These are phyloP conservation scores for Austrolebias charrua DNA, from an alignment of 2,797 vertebrate species.

Conservation along the genomic window DNA sequence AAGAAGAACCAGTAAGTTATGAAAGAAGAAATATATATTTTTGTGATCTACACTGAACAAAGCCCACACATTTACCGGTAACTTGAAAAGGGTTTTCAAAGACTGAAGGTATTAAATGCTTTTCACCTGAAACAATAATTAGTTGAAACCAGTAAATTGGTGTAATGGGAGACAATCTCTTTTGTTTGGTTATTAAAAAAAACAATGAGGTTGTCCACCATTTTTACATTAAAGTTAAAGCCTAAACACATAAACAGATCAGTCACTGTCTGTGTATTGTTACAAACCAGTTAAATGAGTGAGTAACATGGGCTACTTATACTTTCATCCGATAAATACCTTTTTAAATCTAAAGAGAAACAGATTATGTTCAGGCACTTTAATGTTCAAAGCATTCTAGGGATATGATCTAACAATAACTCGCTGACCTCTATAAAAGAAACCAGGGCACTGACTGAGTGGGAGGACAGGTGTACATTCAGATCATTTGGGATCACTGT, in stretches of 20 bases:
- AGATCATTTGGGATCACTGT: constrained; percentile 62
- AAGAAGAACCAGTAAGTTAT: too few relatives aligned
- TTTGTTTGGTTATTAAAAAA: too few relatives aligned
- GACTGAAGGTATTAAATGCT: too few relatives aligned
- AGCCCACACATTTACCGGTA: too few relatives aligned
- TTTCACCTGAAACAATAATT: too few relatives aligned
- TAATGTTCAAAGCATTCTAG: constrained; percentile 31
- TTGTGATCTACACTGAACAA: too few relatives aligned
- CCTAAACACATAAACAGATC: neutral
- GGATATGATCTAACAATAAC: constrained; percentile 34
- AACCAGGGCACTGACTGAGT: constrained; percentile 44
- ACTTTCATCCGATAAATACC: constrained; percentile 24
- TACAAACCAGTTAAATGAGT: neutral
- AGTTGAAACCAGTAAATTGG: too few relatives aligned
- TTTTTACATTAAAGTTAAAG: too few relatives aligned
- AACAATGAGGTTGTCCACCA: too few relatives aligned
- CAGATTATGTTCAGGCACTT: constrained; percentile 4
- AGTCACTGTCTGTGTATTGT: neutral
- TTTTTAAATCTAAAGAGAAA: neutral
- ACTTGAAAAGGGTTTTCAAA: too few relatives aligned
- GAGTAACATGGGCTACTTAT: constrained; percentile 15
- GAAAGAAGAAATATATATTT: too few relatives aligned
- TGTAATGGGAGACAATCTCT: too few relatives aligned
- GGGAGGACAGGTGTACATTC: constrained; percentile 39
- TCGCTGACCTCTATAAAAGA: constrained; percentile 30